phyloP scores from a whole-genome alignment of 2,888 invertebrate genomes.

The Cantharis flavilabris region DNA sequence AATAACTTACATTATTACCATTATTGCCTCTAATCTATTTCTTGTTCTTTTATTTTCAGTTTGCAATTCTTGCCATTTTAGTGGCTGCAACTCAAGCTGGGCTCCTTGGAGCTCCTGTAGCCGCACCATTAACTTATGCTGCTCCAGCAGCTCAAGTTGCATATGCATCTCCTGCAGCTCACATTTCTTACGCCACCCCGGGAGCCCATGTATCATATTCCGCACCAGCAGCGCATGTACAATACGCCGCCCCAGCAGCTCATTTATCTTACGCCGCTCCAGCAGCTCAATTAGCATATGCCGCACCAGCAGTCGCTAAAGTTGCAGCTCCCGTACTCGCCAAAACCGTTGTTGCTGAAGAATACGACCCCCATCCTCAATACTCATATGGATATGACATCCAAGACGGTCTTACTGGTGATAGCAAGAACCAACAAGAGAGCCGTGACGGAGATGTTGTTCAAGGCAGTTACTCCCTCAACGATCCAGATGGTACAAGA shows the following conservation, averaged over 20 bases:
- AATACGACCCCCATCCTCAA: conserved; percentile 60
- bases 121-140: conserved; percentile 14
- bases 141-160: conserved; percentile 27
- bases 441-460: conserved; percentile 60
- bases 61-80: conserved; percentile 30
- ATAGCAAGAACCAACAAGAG: conserved; percentile 60
- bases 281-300: conserved; percentile 32
- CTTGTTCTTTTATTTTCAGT: conserved; percentile 11
- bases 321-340: conserved; percentile 32
- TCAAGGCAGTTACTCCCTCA: conserved; percentile 59
- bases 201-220: conserved; percentile 21
- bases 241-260: conserved; percentile 21
- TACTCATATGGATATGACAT: conserved; percentile 63
- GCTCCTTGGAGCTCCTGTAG: conserved; percentile 22
- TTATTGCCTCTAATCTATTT: conserved; percentile 34
- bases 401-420: conserved; percentile 60
- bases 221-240: conserved; percentile 30
- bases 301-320: conserved; percentile 35
- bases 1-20: background rate
- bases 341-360: conserved; percentile 49
- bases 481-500: conserved; percentile 60
- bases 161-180: conserved; percentile 31
- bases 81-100: conserved; percentile 35
- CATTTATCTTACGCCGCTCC: conserved; percentile 19
- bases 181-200: conserved; percentile 34